Conservation (phyloP, 1,140 invertebrate species). For the Orchestia grillus region DNA sequence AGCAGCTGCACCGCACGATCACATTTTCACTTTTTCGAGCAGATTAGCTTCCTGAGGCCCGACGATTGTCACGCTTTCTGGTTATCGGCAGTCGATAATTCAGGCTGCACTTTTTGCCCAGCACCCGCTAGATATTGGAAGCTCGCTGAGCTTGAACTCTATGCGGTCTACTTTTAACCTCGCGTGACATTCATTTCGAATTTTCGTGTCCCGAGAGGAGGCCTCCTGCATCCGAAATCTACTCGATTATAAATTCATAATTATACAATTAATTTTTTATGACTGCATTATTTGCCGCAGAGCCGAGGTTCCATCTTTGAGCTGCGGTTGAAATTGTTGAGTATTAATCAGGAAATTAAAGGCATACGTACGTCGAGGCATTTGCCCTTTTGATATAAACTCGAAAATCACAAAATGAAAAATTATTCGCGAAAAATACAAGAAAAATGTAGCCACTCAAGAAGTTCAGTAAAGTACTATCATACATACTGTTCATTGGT, state of each 20-base stretch:
- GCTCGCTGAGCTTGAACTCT: background rate
- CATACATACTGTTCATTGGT: no score
- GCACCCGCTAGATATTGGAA: background rate
- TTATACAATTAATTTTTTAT: background rate
- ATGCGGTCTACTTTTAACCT: background rate
- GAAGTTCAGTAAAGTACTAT: no score
- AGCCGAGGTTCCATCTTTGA: no score
- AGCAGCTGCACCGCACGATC: background rate
- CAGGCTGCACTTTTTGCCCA: background rate
- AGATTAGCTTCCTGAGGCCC: background rate
- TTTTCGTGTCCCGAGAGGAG: background rate
- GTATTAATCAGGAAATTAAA: no score
- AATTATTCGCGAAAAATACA: no score
- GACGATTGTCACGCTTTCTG: background rate
- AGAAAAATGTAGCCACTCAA: no score
- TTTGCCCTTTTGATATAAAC: no score
- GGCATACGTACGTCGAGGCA: no score
- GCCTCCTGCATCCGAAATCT: background rate
- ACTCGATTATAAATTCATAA: background rate
- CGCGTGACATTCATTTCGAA: background rate
- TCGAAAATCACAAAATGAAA: no score
- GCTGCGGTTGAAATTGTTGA: no score
- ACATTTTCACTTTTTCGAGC: background rate
- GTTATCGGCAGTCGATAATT: background rate
- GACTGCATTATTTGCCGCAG: background rate